Evolutionary conservation across 2,797 vertebrate genomes (phyloP).

Genomic region (Betta splendens): DNA sequence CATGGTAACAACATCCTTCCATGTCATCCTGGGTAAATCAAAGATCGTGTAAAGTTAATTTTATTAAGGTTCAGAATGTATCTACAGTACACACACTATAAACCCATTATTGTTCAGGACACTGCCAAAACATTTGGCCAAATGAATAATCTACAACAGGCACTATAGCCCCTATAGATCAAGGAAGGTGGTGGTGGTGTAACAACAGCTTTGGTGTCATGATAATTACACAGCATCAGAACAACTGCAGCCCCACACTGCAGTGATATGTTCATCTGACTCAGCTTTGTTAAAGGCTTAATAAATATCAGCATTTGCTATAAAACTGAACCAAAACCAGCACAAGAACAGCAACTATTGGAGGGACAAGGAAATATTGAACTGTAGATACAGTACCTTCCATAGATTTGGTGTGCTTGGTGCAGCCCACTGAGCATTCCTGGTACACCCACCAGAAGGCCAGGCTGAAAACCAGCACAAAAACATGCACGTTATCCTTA

Average conservation of each 20-base stretch:
- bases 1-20: slow-evolving; percentile 89
- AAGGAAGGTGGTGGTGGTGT: background rate
- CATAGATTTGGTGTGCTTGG: slow-evolving; percentile 92
- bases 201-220: slow-evolving; percentile 13
- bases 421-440: slow-evolving; percentile 94
- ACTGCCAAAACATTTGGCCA: background rate
- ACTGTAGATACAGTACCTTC: slow-evolving; percentile 82
- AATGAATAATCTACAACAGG: background rate
- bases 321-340: background rate
- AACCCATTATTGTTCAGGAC: background rate
- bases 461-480: slow-evolving; percentile 80
- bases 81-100: background rate
- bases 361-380: background rate
- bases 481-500: slow-evolving; percentile 14
- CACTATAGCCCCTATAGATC: background rate
- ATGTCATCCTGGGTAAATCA: slow-evolving; percentile 82
- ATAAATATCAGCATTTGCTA: slow-evolving; percentile 8
- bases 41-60: slow-evolving; percentile 1
- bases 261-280: slow-evolving; percentile 4
- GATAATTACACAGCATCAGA: slow-evolving; percentile 52
- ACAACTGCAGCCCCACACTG: slow-evolving; percentile 44
- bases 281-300: slow-evolving; percentile 1
- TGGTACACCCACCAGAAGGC: slow-evolving; percentile 92
- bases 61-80: slow-evolving; percentile 4
- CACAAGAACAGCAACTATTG: background rate